Base-by-base conservation (phyloP, 1,140 invertebrate species). In the Gonioctena quinquepunctata region DNA sequence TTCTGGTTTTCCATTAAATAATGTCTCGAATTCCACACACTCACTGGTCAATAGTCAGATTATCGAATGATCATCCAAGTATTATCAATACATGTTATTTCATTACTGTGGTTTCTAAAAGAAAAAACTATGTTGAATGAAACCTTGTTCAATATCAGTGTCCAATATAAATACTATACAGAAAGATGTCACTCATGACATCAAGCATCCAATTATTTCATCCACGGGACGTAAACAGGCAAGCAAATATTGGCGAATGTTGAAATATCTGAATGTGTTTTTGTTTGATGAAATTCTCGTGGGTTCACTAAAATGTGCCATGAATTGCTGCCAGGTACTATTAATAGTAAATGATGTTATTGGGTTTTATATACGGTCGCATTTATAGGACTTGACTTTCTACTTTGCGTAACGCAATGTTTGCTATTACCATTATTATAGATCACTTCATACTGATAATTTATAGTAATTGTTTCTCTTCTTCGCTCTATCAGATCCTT, bases 331-430 rank as follows among this genome's bases (percentile, higher is more conserved):
- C 70, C 70, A 72, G 66, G 26, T 64, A 69, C 71, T 72, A 72
- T 69, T 66, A 72, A 72, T 72, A 72, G 71, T 22, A 21, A 69
- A 28, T 72, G 71, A 72, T 72, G 62, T 66, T 72, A 69, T 64
- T 28, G 57, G 56, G 33, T 42, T 27, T 27, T 61, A 8, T 11
- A 61, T 61, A n/a, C 59, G 27, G 23, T 61, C 59, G 1, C n/a
- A n/a, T 42, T 13, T 42, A 42, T 11, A 22, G 59, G 59, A 19
- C 59, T 27, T 61, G 23, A 61, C 59, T 61, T 61, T 61, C 25
- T 18, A 61, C 27, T 23, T 61, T 61, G 16, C 27, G 59, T 23
- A 61, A 61, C 23, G 23, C 23, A 42, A 42, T 42, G 33, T 42
- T 42, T n/a, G 33, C 13, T 42, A 42, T 42, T 42, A 42, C 33